Evolutionary conservation across 1,140 invertebrate species (phyloP).

Genomic region (Drosophila malerkotliana): DNA sequence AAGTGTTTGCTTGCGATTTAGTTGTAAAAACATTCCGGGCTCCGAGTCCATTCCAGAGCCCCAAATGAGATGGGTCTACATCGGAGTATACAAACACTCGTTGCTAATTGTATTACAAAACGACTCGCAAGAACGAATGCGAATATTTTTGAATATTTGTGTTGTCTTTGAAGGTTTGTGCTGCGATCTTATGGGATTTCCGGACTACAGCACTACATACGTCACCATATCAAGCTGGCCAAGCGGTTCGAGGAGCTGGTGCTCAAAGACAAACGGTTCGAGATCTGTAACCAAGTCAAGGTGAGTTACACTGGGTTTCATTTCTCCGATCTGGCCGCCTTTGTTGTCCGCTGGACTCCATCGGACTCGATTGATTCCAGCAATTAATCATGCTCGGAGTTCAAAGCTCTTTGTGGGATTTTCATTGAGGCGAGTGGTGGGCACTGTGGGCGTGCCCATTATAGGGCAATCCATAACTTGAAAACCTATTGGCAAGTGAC

Average conservation of each 20-base stretch:
- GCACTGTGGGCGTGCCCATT: slow-evolving; percentile 30
- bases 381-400: slow-evolving; percentile 68
- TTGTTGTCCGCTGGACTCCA: slow-evolving; percentile 13
- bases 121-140: neutral
- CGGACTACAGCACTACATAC: slow-evolving; percentile 96
- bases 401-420: slow-evolving; percentile 61
- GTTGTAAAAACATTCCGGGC: slow-evolving; percentile 51
- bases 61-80: slow-evolving; percentile 22
- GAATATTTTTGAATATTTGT: neutral
- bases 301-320: slow-evolving; percentile 85
- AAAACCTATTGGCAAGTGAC: slow-evolving; percentile 53
- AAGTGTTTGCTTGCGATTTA: slow-evolving; percentile 70
- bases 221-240: slow-evolving; percentile 95
- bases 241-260: slow-evolving; percentile 96
- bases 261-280: slow-evolving; percentile 94
- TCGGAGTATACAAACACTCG: slow-evolving; percentile 6
- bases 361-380: slow-evolving; percentile 17
- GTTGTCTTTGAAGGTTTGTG: slow-evolving; percentile 88
- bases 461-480: slow-evolving; percentile 40
- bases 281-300: slow-evolving; percentile 97
- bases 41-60: neutral
- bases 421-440: slow-evolving; percentile 7
- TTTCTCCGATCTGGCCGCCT: slow-evolving; percentile 17
- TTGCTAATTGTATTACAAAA: slow-evolving; percentile 9
- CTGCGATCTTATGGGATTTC: slow-evolving; percentile 96